Conservation (phyloP, 1,140 invertebrate species). For the Drosophila athabasca region DNA sequence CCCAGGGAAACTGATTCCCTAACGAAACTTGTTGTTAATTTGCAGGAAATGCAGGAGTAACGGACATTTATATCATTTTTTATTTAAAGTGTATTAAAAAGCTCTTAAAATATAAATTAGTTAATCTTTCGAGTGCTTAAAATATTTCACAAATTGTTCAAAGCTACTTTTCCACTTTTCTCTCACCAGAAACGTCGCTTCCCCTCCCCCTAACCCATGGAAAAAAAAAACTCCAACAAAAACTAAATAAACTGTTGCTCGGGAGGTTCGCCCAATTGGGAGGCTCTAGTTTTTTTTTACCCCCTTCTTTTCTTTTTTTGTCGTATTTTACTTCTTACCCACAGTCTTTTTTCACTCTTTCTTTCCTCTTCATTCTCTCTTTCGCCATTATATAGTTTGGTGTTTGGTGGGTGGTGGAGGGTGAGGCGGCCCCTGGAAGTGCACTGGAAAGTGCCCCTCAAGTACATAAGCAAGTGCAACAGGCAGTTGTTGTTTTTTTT, state of each 20-base stretch:
- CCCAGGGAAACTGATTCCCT: no score
- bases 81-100: no score
- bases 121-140: no score
- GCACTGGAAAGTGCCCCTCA: constrained; percentile 42
- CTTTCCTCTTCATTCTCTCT: constrained; percentile 28
- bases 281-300: constrained; percentile 53
- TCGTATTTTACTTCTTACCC: constrained; percentile 48
- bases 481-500: constrained; percentile 70
- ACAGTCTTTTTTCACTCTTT: constrained; percentile 47
- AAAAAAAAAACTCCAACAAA: constrained; percentile 39
- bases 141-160: constrained; percentile 13
- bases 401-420: constrained; percentile 14
- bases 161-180: constrained; percentile 2
- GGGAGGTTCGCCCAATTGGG: constrained; percentile 39
- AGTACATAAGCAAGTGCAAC: constrained; percentile 74
- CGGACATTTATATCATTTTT: no score
- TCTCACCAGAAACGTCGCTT: constrained; percentile 4
- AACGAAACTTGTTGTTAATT: no score
- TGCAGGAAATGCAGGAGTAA: no score
- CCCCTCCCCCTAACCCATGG: constrained; percentile 5
- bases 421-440: constrained; percentile 30
- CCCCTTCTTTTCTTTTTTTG: constrained; percentile 26
- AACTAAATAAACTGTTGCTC: constrained; percentile 79
- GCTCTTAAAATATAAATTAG: no score
- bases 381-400: constrained; percentile 39